Percentiles rank a stretch among this genome's conserved stretches.
Conservation (phyloP, 2,888 invertebrate genomes). For the Halictus ligatus region DNA sequence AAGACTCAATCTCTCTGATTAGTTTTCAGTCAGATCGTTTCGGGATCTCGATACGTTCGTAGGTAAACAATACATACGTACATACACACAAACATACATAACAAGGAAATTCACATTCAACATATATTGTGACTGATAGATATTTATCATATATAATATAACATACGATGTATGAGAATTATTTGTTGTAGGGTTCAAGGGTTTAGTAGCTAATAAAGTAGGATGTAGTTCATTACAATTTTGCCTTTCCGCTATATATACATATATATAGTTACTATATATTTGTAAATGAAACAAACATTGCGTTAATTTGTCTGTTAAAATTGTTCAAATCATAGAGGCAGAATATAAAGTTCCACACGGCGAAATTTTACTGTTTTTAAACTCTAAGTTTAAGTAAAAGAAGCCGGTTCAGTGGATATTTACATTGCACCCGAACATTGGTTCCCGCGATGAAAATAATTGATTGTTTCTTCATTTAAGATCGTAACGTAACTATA, state of each 20-base stretch:
- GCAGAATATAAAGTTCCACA: constrained; percentile 18
- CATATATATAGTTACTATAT: constrained; percentile 1
- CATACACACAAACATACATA: neutral
- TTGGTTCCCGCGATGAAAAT: neutral
- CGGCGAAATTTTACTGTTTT: neutral
- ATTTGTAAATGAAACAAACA: constrained; percentile 28
- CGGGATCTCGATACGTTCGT: neutral
- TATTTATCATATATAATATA: constrained; percentile 32
- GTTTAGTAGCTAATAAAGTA: constrained; percentile 55
- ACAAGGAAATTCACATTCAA: constrained; percentile 24
- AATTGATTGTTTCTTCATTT: constrained; percentile 3
- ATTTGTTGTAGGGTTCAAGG: constrained; percentile 55
- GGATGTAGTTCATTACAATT: constrained; percentile 30
- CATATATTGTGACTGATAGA: constrained; percentile 34
- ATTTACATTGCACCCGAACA: neutral
- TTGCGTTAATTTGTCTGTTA: constrained; percentile 32
- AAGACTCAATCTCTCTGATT: neutral
- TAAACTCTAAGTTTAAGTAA: neutral
- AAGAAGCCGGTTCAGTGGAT: neutral
- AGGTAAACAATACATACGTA: neutral
- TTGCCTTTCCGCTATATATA: constrained; percentile 16
- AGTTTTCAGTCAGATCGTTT: neutral
- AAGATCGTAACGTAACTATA: neutral
- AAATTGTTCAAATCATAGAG: constrained; percentile 18
- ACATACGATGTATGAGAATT: constrained; percentile 26